These are phyloP conservation scores for Lophius americanus DNA, from an alignment of 2,797 vertebrate genomes.

Conservation along the genomic window DNA sequence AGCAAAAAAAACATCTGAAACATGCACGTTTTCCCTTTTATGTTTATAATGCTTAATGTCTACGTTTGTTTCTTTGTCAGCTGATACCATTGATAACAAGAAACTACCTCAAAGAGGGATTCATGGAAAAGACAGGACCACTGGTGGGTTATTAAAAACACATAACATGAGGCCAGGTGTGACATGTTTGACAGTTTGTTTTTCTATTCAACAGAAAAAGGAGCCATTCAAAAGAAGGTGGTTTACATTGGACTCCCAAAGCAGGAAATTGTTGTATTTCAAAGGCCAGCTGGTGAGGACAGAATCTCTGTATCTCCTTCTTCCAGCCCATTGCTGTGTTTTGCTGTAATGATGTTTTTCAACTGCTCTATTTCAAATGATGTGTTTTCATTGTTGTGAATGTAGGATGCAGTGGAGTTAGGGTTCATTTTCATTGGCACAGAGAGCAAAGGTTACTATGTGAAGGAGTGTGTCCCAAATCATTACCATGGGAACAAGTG, in stretches of 20 bases:
- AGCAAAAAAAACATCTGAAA: background rate
- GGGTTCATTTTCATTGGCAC: conserved; percentile 89
- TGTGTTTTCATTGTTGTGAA: background rate
- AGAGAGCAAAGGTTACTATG: conserved; percentile 84
- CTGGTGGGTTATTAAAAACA: conserved; percentile 77
- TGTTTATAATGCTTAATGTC: background rate
- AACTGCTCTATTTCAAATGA: background rate
- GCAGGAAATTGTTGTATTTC: conserved; percentile 90
- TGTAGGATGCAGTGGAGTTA: conserved; percentile 89
- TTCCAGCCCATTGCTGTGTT: background rate
- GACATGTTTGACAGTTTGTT: background rate
- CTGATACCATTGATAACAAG: conserved; percentile 89
- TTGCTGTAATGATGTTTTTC: background rate
- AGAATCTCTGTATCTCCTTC: background rate
- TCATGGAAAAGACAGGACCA: conserved; percentile 97
- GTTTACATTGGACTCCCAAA: conserved; percentile 92
- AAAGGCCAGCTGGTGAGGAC: conserved; percentile 89
- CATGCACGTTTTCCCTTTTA: background rate
- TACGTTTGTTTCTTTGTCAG: conserved; percentile 69
- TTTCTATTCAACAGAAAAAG: conserved; percentile 79
- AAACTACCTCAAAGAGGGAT: conserved; percentile 92
- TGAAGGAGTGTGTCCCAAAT: conserved; percentile 78
- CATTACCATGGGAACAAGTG: conserved; percentile 84
- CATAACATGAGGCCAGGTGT: background rate
- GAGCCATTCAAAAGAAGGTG: conserved; percentile 92